Evolutionary conservation across 2,888 invertebrate species (phyloP).

Genomic region (Brassicogethes aeneus): DNA sequence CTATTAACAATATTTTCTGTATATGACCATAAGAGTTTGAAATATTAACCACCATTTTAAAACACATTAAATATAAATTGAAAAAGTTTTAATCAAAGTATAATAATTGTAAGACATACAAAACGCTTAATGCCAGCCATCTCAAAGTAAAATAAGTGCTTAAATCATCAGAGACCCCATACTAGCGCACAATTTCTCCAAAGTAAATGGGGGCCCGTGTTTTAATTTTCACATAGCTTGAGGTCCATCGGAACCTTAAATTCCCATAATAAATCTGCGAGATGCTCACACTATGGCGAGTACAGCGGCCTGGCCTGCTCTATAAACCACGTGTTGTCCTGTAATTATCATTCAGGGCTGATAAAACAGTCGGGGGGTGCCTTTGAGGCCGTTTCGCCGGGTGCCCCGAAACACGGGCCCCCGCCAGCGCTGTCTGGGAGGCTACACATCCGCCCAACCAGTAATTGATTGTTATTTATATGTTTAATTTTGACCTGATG

Average conservation of each 20-base stretch:
- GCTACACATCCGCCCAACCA: constrained; percentile 25
- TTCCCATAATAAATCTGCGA: constrained; percentile 25
- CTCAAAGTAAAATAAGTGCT: neutral
- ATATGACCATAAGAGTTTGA: too few relatives aligned
- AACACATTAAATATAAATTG: too few relatives aligned
- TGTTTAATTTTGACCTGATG: constrained; percentile 16
- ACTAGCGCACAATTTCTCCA: constrained; percentile 12
- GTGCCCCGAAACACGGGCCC: constrained; percentile 38
- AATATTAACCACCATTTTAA: too few relatives aligned
- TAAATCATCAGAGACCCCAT: constrained; percentile 12
- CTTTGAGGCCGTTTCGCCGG: constrained; percentile 35
- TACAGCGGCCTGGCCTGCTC: constrained; percentile 18
- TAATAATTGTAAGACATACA: too few relatives aligned
- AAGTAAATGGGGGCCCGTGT: constrained; percentile 13
- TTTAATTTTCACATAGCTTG: constrained; percentile 12
- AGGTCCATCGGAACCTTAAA: constrained; percentile 14
- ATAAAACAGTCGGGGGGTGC: constrained; percentile 36
- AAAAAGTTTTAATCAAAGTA: too few relatives aligned
- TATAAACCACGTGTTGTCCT: constrained; percentile 40
- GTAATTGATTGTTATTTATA: constrained; percentile 30
- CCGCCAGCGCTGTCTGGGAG: constrained; percentile 33
- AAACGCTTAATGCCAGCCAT: too few relatives aligned
- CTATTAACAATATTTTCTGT: too few relatives aligned
- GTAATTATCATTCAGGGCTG: constrained; percentile 39
- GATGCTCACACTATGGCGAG: constrained; percentile 12